Percentiles rank a stretch among this genome's conserved stretches.
Evolutionary conservation across 2,113 vertebrate species (phyloP).

Genomic region (Brachypteracias leptosomus): DNA sequence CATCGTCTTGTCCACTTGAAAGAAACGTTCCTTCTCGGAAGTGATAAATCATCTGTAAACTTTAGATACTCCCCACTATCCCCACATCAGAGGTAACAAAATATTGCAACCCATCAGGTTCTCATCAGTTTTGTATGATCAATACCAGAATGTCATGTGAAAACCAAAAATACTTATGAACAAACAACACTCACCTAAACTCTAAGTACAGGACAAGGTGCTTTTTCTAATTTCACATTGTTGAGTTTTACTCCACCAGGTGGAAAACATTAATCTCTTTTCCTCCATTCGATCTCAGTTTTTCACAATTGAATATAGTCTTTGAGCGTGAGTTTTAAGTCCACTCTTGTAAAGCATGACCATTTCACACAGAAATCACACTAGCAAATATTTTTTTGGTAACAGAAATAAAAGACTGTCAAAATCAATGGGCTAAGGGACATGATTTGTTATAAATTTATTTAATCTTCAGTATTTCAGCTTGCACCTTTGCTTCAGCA

Average conservation of each 20-base stretch:
- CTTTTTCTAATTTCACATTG: slow-evolving; percentile 50
- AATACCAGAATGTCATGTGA: slow-evolving; percentile 21
- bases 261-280: not conserved
- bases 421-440: slow-evolving; percentile 67
- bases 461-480: slow-evolving; percentile 72
- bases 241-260: slow-evolving; percentile 35
- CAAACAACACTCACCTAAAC: slow-evolving; percentile 56
- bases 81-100: not conserved
- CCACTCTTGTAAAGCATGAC: not conserved
- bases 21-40: slow-evolving; percentile 66
- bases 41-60: slow-evolving; percentile 20
- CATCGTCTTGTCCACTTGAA: slow-evolving; percentile 2
- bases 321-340: slow-evolving; percentile 35
- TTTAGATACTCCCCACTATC: slow-evolving; percentile 17
- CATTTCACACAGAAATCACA: slow-evolving; percentile 35
- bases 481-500: slow-evolving; percentile 73
- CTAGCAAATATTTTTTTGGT: not conserved
- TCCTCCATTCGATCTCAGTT: not conserved
- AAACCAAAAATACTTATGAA: slow-evolving; percentile 18
- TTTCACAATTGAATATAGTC: slow-evolving; percentile 2
- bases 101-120: slow-evolving; percentile 44
- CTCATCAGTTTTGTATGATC: slow-evolving; percentile 40
- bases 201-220: slow-evolving; percentile 61
- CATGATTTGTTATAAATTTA: slow-evolving; percentile 71
- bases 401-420: slow-evolving; percentile 63